Percentiles rank a stretch among this genome's conserved stretches.
phyloP scores from a whole-genome alignment of 2,797 vertebrate genomes.

The Oryzias dopingdopingensis region DNA sequence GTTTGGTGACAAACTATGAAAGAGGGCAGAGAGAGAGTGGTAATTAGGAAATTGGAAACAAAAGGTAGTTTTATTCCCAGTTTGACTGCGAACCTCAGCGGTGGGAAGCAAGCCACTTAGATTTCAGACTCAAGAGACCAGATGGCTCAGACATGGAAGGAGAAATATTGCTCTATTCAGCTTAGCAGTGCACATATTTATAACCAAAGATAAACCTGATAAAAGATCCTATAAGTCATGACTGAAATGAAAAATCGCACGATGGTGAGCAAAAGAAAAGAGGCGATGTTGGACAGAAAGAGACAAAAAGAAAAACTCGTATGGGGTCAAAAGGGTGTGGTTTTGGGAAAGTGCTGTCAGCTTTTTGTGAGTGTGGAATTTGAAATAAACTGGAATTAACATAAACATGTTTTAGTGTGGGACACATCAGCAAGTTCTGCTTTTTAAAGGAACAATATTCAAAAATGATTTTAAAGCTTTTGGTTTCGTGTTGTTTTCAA shows the following conservation, averaged over 20 bases:
- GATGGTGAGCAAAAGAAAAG: constrained; percentile 11
- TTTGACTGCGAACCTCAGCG: constrained; percentile 36
- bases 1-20: constrained; percentile 45
- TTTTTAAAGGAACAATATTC: constrained; percentile 4
- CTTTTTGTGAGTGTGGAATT: constrained; percentile 24
- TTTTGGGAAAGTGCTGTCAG: constrained; percentile 38
- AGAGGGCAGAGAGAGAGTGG: constrained; percentile 29
- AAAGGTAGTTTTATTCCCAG: constrained; percentile 52
- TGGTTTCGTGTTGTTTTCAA: background rate
- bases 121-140: constrained; percentile 40
- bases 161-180: constrained; percentile 41
- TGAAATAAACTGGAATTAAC: constrained; percentile 28
- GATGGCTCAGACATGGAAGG: constrained; percentile 29
- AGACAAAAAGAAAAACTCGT: constrained; percentile 31
- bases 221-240: constrained; percentile 32
- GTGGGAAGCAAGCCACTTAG: constrained; percentile 36
- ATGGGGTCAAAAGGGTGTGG: background rate
- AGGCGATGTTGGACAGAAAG: constrained; percentile 29
- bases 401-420: constrained; percentile 7
- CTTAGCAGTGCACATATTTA: constrained; percentile 49
- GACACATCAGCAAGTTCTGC: background rate
- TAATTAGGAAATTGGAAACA: constrained; percentile 56
- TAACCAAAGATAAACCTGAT: constrained; percentile 38
- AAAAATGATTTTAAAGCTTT: background rate
- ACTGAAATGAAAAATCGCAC: constrained; percentile 38